phyloP scores from a whole-genome alignment of 2,797 vertebrate genomes.

The Lycodopsis pacificus region DNA sequence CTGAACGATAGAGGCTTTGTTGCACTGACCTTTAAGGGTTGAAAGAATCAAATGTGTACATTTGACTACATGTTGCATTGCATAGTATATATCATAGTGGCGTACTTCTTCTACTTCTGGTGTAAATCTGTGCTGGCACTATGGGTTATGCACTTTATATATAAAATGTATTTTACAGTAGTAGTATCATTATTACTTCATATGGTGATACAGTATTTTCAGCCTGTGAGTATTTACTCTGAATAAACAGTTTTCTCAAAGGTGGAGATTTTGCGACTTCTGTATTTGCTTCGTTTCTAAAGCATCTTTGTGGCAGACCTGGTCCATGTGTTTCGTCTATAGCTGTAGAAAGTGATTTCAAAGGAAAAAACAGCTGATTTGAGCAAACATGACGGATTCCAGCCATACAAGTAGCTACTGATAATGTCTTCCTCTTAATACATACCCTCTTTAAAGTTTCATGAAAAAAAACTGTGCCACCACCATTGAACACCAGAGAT shows the following conservation, averaged over 20 bases:
- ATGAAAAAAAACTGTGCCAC: background rate
- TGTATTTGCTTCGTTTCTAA: background rate
- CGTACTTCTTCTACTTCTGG: background rate
- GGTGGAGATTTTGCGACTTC: background rate
- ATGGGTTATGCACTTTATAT: background rate
- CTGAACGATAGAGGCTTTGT: background rate
- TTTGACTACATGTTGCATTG: background rate
- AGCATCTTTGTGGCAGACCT: background rate
- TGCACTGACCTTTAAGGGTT: constrained; percentile 4
- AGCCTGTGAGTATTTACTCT: background rate
- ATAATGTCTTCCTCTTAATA: background rate
- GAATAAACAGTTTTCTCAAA: background rate
- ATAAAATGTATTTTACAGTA: background rate
- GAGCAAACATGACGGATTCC: background rate
- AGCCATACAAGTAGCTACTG: background rate
- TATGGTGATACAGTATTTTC: background rate
- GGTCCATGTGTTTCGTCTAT: background rate
- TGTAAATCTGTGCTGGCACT: background rate
- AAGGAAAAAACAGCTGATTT: background rate
- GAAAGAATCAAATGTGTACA: background rate
- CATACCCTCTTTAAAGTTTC: background rate
- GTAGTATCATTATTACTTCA: background rate
- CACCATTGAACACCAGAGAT: background rate
- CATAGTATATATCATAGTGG: background rate
- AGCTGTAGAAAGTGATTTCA: background rate